Base-by-base conservation (phyloP, 1,140 invertebrate genomes). In the Globodera rostochiensis region DNA sequence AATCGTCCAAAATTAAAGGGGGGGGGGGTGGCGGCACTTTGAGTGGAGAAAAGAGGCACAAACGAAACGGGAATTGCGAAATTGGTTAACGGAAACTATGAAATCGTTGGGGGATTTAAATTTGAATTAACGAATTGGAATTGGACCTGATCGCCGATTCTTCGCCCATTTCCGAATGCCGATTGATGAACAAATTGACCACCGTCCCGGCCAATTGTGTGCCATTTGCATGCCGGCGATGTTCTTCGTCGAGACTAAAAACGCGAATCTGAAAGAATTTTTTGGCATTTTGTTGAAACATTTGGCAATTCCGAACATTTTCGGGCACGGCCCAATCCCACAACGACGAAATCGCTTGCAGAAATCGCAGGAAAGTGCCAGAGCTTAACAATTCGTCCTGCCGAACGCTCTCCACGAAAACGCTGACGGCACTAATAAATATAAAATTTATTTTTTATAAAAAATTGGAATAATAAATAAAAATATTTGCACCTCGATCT, bases 301-400 rank as follows among this genome's bases (percentile, higher is more conserved):
- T 25, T 25, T 25, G 25, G 25, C 25, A 25, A 25, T 25, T 25
- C 25, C 25, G 95, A 73, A 98, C 95, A 89, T 97, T 95, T 84
- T 97, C 84, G 46, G 95, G 86, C 94, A 94, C 0, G 95, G 94
- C 82, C 94, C 95, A 0, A 95, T 95, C 73, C 98, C 82, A 94
- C 82, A 98, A 95, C 0, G 95, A 94, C 0, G 96, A 94, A 25
- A 99, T 89, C 0, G 95, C 95, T 86, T 97, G 95, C 1, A 96
- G 90, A 88, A 98, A 98, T 89, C 95, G 95, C 25, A 94, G 93
- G 6, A 96, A 92, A 4, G 98, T 90, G 50, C 66, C 69, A 0
- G 95, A 95, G 46, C 96, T 97, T 3, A 99, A 92, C 90, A 99
- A 98, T 0, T 94, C 94, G 86, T 96, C 94, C 66, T 94, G 94